Evolutionary conservation across 2,888 invertebrate genomes (phyloP).

Genomic region (Onthophagus sagittarius): DNA sequence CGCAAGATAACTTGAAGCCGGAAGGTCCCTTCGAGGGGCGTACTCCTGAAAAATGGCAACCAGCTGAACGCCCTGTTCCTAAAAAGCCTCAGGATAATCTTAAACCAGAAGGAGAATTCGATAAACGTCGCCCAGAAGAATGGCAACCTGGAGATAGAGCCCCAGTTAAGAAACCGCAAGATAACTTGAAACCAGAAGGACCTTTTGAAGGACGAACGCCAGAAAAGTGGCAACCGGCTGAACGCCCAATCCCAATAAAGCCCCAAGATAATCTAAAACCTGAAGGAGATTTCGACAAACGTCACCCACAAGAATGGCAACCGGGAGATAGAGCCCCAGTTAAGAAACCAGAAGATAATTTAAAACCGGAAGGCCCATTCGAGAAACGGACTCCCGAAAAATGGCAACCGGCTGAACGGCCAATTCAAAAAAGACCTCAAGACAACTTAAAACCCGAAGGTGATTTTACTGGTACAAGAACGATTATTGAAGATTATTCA

Average conservation of each 20-base stretch:
- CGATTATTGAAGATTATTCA: constrained; percentile 56
- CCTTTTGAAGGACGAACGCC: constrained; percentile 40
- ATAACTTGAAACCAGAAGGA: constrained; percentile 45
- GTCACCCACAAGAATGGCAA: constrained; percentile 36
- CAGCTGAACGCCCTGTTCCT: constrained; percentile 47
- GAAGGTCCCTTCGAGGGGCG: constrained; percentile 45
- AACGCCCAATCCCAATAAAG: constrained; percentile 52
- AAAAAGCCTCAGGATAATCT: constrained; percentile 53
- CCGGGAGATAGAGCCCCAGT: constrained; percentile 47
- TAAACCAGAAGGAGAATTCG: constrained; percentile 49
- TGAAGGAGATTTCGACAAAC: constrained; percentile 47
- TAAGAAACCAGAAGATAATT: constrained; percentile 46
- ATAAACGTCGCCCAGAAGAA: constrained; percentile 36
- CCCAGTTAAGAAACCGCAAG: constrained; percentile 44
- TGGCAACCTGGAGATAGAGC: constrained; percentile 46
- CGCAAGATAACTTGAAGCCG: constrained; percentile 46
- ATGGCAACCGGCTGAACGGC: constrained; percentile 51
- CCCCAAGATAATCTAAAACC: constrained; percentile 51
- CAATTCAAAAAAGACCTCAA: constrained; percentile 51
- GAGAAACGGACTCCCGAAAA: constrained; percentile 36
- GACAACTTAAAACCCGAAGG: constrained; percentile 41
- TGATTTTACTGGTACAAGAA: constrained; percentile 49
- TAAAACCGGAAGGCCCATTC: constrained; percentile 44
- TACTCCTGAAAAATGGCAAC: constrained; percentile 41
- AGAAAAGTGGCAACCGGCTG: constrained; percentile 45